phyloP scores from a whole-genome alignment of 2,113 vertebrate genomes.

The Ornithorhynchus anatinus region DNA sequence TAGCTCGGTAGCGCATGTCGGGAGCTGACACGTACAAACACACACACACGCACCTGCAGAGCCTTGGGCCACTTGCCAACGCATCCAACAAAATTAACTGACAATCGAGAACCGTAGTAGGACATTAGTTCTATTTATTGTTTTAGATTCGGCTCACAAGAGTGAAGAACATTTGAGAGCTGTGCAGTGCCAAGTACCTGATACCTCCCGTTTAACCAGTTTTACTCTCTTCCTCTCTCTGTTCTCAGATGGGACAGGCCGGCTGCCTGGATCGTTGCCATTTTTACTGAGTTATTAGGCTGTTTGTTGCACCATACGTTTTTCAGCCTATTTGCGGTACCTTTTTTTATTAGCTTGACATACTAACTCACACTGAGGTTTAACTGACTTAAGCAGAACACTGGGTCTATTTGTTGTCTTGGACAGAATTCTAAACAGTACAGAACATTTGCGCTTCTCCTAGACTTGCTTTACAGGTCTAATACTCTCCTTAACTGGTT shows the following conservation, averaged over 20 bases:
- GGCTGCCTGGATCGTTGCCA: not conserved
- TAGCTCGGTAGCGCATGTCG: not conserved
- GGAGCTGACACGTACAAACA: not conserved
- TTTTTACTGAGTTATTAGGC: not conserved
- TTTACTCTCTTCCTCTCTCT: not conserved
- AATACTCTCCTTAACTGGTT: slow-evolving; percentile 35
- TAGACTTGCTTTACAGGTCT: slow-evolving; percentile 36
- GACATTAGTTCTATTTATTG: not conserved
- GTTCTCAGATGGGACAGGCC: not conserved
- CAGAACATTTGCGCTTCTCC: not conserved
- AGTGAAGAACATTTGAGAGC: not conserved
- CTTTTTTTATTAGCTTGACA: slow-evolving; percentile 19
- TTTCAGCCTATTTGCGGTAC: not conserved
- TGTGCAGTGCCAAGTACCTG: not conserved
- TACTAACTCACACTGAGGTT: not conserved
- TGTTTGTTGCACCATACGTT: not conserved
- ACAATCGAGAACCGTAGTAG: slow-evolving; percentile 25
- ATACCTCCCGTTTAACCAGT: not conserved
- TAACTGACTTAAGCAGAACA: slow-evolving; percentile 5
- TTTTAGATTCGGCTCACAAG: slow-evolving; percentile 25
- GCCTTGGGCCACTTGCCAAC: slow-evolving; percentile 10
- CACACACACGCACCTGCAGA: not conserved
- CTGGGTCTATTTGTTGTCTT: not conserved
- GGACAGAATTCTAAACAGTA: not conserved
- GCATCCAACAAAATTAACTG: slow-evolving; percentile 33